A percentile compares a stretch with the other conserved stretches of the same genome.
Evolutionary conservation across 2,888 invertebrate genomes (phyloP).

Genomic region (Hipparchia sbordonii): DNA sequence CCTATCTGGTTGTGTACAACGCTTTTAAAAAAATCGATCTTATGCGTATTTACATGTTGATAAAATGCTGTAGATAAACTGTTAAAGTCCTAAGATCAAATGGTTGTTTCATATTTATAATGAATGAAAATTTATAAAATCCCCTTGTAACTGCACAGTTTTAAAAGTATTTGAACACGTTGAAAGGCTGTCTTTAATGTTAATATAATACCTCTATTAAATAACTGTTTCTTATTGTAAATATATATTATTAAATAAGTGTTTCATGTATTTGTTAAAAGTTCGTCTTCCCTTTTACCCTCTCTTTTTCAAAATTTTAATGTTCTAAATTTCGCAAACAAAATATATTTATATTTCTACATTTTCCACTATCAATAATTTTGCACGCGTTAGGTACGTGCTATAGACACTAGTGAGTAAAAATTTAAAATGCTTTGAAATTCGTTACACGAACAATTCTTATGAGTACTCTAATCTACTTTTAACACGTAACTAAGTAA

Average conservation of each 20-base stretch:
- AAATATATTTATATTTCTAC: not conserved
- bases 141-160: constrained; percentile 56
- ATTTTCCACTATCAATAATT: not conserved
- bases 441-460: constrained; percentile 54
- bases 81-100: constrained; percentile 42
- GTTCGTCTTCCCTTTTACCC: constrained; percentile 49
- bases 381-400: not conserved
- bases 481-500: constrained; percentile 47
- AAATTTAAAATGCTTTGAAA: not conserved
- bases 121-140: constrained; percentile 44
- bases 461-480: constrained; percentile 64
- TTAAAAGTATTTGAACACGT: constrained; percentile 53
- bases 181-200: constrained; percentile 57
- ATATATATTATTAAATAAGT: constrained; percentile 18
- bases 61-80: constrained; percentile 23
- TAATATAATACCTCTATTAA: constrained; percentile 29
- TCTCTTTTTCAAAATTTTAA: constrained; percentile 27
- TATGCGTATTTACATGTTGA: constrained; percentile 41
- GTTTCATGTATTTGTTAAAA: constrained; percentile 32
- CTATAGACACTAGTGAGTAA: not conserved
- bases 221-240: constrained; percentile 30
- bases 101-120: constrained; percentile 52
- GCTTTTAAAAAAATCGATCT: constrained; percentile 35
- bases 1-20: constrained; percentile 42
- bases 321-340: constrained; percentile 1